phyloP scores from a whole-genome alignment of 92 coral and sea anemone genomes.

The Palythoa grandiflora region DNA sequence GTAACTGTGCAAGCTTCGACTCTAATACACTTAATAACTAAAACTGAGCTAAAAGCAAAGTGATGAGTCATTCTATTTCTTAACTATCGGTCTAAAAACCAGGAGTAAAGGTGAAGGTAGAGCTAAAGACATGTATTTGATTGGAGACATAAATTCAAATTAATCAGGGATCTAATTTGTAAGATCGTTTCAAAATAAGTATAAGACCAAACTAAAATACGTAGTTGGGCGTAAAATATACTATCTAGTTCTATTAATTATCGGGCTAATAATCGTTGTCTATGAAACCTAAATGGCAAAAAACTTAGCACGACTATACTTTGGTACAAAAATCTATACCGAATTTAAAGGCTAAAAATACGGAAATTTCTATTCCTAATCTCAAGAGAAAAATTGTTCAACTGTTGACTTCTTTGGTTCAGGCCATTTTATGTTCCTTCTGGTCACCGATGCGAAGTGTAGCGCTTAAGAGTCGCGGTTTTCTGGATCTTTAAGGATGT shows the following conservation, averaged over 20 bases:
- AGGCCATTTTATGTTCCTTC: background rate
- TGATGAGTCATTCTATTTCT: no score
- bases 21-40: no score
- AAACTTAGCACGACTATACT: background rate
- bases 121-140: background rate
- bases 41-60: no score
- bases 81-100: background rate
- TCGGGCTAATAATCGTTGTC: background rate
- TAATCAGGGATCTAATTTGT: background rate
- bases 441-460: background rate
- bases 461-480: background rate
- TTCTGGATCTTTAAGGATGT: background rate
- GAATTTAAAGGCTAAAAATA: background rate
- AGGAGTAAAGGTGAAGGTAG: background rate
- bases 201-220: background rate
- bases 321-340: background rate
- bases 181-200: background rate
- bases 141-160: background rate
- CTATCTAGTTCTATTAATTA: background rate
- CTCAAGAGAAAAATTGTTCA: background rate
- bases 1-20: no score
- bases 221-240: background rate
- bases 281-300: background rate
- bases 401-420: background rate
- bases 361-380: background rate